Evolutionary conservation across 1,140 invertebrate species (phyloP).

Genomic region (Achroia grisella): DNA sequence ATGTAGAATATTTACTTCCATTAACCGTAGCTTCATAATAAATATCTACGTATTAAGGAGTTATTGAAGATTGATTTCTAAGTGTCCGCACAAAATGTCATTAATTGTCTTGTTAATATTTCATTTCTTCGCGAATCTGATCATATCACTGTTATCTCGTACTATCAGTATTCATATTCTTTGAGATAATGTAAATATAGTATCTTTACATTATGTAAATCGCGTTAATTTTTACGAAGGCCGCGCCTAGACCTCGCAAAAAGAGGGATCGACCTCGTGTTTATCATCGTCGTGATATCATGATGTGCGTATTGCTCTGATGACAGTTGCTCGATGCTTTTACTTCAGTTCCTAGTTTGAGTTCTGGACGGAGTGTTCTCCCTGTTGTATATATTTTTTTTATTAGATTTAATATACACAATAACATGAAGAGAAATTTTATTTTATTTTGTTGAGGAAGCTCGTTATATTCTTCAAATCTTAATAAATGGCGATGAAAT

Average conservation of each 20-base stretch:
- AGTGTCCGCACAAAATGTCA: too few species aligned
- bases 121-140: constrained; percentile 20
- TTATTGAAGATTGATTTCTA: too few species aligned
- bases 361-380: too few species aligned
- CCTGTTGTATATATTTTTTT: too few species aligned
- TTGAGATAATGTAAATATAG: constrained; percentile 47
- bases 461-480: neutral
- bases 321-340: constrained; percentile 38
- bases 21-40: too few species aligned
- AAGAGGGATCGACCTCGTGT: constrained; percentile 50
- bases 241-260: constrained; percentile 49
- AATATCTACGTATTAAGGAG: too few species aligned
- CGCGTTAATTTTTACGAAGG: constrained; percentile 63
- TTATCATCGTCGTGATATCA: constrained; percentile 53
- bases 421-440: neutral
- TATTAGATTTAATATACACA: too few species aligned
- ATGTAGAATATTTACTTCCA: too few species aligned
- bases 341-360: constrained; percentile 12
- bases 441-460: neutral
- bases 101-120: too few species aligned
- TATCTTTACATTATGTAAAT: constrained; percentile 54
- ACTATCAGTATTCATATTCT: constrained; percentile 45
- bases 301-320: constrained; percentile 51
- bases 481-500: too few species aligned
- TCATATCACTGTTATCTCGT: constrained; percentile 43